Base-by-base conservation (phyloP, 2,888 invertebrate species). In the Conus canariensis region DNA sequence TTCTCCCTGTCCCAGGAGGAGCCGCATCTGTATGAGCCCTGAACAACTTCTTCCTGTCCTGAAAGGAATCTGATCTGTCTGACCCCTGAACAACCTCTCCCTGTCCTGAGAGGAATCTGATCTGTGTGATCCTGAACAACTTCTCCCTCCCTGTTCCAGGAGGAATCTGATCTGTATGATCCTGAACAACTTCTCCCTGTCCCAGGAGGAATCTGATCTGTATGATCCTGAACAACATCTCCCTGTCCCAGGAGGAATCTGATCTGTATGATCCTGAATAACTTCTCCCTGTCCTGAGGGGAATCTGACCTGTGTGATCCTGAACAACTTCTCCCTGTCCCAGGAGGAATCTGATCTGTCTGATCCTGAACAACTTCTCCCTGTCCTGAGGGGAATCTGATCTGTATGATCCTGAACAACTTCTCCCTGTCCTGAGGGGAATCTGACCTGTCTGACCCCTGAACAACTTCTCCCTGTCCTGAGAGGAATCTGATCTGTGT, bases 381-480 rank as follows among this genome's bases (percentile, higher is more conserved):
- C 0, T 0, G 9, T 74, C 7, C 74, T 7, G 9, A 6, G n/a
- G 0, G 22, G n/a, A 9, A 0, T 9, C n/a, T 0, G 74, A 4
- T 10, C 22, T 74, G n/a, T 10, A n/a, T 25, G 22, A 10, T 25
- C n/a, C 74, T n/a, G 74, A 25, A 74, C n/a, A n/a, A 25, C n/a
- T 6, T 10, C 7, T 70, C 74, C 9, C 60, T 60, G n/a, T 8
- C 64, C 1, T 1, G 9, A 10, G 2, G n/a, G n/a, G 25, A n/a
- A 5, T 6, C 6, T 6, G n/a, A 8, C 7, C 22, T 74, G n/a
- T 64, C 0, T 16, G 3, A 14, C 0, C 16, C 16, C n/a, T 64
- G 10, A 14, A 64, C 16, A 45, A 45, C 0, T 45, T 4, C 45
- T 45, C 45, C 45, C 45, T 45, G 45, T 45, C 45, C 45, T 4